Conservation (phyloP, 2,113 vertebrate species). For the Eublepharis macularius region DNA sequence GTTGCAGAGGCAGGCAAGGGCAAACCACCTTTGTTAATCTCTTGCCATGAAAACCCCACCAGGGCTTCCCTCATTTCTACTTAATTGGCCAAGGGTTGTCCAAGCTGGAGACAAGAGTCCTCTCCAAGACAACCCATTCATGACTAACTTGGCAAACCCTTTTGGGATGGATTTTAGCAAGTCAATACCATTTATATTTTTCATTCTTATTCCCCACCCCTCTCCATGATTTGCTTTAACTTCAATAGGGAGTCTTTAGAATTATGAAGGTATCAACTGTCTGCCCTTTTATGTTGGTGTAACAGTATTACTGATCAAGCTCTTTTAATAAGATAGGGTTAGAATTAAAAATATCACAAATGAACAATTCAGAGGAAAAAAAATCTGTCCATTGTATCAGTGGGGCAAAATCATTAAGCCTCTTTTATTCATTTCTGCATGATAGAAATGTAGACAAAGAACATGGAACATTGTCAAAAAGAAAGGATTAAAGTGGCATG, state of each 20-base stretch:
- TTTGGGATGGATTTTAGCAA: neutral
- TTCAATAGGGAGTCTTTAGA: neutral
- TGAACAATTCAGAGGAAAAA: slow-evolving; percentile 8
- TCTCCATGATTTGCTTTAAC: neutral
- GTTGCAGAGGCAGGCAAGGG: no score
- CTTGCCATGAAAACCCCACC: no score
- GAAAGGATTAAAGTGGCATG: slow-evolving; percentile 17
- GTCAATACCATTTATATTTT: neutral
- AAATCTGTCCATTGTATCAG: neutral
- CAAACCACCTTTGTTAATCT: no score
- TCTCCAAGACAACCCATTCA: no score
- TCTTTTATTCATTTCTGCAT: slow-evolving; percentile 26
- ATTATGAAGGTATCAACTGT: neutral
- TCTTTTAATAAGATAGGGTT: neutral
- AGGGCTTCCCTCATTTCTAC: no score
- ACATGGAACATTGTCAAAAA: slow-evolving; percentile 32
- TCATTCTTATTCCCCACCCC: neutral
- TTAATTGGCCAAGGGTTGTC: no score
- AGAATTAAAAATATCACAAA: neutral
- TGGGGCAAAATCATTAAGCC: slow-evolving; percentile 33
- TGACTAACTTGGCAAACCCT: no score
- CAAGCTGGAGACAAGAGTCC: no score
- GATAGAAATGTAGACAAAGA: slow-evolving; percentile 45
- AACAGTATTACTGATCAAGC: neutral
- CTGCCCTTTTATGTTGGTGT: neutral